Percentiles rank a stretch among this genome's conserved stretches.
These are phyloP conservation scores for Brachionus paranguensis DNA, from an alignment of 1,140 invertebrate species.

Conservation along the genomic window DNA sequence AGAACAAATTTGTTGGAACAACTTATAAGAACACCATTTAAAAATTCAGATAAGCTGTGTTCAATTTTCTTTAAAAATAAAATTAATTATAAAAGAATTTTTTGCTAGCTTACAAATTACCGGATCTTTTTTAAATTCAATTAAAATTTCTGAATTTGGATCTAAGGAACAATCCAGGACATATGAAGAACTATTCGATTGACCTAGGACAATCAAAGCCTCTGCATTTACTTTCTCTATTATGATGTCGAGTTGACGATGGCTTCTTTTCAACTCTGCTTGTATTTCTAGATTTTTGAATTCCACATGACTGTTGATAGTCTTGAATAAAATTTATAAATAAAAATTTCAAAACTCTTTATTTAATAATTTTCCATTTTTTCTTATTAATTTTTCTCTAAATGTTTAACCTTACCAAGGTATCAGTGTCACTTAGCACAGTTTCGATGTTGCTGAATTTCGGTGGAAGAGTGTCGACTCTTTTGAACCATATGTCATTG, in stretches of 20 bases:
- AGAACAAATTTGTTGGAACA: background rate
- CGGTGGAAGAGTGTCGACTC: background rate
- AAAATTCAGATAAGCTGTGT: background rate
- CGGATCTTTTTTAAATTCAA: background rate
- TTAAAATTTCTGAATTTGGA: background rate
- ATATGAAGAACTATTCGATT: background rate
- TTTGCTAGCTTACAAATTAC: background rate
- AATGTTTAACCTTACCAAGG: background rate
- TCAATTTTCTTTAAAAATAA: background rate
- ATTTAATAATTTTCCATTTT: background rate
- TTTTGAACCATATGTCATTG: background rate
- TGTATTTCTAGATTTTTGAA: conserved; percentile 5
- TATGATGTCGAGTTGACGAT: conserved; percentile 1
- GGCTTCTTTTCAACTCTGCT: background rate
- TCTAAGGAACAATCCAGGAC: background rate
- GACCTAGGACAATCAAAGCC: background rate
- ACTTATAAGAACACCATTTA: background rate
- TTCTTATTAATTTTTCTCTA: background rate
- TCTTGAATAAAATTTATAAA: background rate
- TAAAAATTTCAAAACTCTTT: no score
- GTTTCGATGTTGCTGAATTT: conserved; percentile 25
- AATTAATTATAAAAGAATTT: background rate
- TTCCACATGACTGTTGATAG: background rate
- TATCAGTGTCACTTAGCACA: background rate
- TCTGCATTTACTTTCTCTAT: background rate